Conservation (phyloP, 2,113 vertebrate species). For the Heliornis fulica region DNA sequence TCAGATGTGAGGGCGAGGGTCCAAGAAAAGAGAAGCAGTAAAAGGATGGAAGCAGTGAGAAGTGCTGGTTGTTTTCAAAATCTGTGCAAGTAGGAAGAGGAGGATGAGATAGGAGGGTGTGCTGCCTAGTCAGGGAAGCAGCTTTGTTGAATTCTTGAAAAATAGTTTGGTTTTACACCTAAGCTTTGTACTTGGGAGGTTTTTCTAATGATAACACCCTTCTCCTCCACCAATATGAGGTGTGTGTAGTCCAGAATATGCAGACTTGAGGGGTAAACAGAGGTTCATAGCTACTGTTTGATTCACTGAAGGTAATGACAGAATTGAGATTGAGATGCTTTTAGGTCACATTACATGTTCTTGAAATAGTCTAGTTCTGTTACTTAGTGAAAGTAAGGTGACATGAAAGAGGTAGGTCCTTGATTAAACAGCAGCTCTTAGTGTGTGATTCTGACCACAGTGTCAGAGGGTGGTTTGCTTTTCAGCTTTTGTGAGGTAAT, state of each 20-base stretch:
- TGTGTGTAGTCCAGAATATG: not conserved
- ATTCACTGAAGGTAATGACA: not conserved
- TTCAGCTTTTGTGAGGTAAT: not conserved
- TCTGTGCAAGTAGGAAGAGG: not conserved
- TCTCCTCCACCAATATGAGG: too few species aligned
- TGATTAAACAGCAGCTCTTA: not conserved
- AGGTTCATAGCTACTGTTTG: not conserved
- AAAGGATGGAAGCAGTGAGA: not conserved
- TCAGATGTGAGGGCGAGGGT: not conserved
- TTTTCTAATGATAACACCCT: not conserved
- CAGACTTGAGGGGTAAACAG: not conserved
- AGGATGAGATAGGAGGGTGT: fast-evolving
- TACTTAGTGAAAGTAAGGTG: not conserved
- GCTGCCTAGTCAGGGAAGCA: not conserved
- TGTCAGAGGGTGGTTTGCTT: not conserved
- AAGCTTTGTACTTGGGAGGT: not conserved
- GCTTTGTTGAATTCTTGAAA: not conserved
- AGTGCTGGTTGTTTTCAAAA: not conserved
- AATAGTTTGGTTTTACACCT: not conserved
- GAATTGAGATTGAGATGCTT: not conserved
- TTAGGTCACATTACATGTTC: not conserved
- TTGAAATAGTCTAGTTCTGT: not conserved
- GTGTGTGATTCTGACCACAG: not conserved
- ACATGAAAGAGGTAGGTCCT: not conserved
- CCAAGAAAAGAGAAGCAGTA: not conserved